phyloP scores from a whole-genome alignment of 1,140 invertebrate genomes.

The Papilio aristodemus region DNA sequence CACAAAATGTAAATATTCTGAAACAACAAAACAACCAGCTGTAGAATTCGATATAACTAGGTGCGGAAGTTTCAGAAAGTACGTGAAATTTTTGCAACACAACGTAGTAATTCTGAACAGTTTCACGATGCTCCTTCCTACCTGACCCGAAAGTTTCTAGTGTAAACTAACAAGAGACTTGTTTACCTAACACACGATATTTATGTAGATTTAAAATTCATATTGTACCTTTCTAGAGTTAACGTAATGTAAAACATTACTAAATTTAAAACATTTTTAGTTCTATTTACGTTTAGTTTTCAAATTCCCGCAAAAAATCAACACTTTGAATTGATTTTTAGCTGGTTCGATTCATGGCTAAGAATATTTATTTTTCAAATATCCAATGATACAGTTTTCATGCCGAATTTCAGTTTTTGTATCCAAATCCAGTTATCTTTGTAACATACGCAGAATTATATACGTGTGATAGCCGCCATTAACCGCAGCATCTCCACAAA shows the following conservation, averaged over 20 bases:
- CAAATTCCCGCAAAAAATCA: no score
- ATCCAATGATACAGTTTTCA: no score
- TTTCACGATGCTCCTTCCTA: conserved; percentile 4
- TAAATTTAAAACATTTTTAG: no score
- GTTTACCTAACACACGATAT: neutral
- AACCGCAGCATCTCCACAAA: conserved; percentile 17
- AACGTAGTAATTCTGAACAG: conserved; percentile 5
- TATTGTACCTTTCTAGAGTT: neutral
- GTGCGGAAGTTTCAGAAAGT: conserved; percentile 13
- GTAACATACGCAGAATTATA: neutral
- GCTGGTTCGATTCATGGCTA: no score
- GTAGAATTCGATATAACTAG: conserved; percentile 12
- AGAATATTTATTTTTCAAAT: no score
- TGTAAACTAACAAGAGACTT: neutral
- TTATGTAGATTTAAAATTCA: neutral
- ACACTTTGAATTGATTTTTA: no score
- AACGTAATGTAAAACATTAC: no score
- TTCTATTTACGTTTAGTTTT: no score
- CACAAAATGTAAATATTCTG: neutral
- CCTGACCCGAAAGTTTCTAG: neutral
- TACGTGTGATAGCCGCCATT: neutral
- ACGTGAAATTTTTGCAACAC: conserved; percentile 9
- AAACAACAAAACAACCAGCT: conserved; percentile 5
- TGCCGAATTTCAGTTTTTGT: no score
- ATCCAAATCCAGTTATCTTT: neutral